Conservation (phyloP, 2,113 vertebrate species). For the Epinephelus moara region DNA sequence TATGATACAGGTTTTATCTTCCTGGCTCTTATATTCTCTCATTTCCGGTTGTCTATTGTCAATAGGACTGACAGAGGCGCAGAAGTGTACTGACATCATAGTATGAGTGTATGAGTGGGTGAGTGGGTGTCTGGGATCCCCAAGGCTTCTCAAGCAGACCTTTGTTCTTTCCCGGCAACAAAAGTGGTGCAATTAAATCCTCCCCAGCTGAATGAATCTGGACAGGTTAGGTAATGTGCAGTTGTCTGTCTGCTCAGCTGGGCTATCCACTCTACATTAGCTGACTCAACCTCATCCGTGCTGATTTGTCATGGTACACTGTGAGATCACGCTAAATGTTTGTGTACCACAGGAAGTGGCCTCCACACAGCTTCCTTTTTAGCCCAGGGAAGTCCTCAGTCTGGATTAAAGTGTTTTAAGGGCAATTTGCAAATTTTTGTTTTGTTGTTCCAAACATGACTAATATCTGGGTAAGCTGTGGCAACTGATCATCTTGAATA, state of each 20-base stretch:
- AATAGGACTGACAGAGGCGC: neutral
- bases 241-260: neutral
- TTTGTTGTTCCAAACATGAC: neutral
- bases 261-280: conserved; percentile 18
- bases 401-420: neutral
- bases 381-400: neutral
- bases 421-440: neutral
- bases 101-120: neutral
- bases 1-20: no score
- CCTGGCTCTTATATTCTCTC: neutral
- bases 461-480: neutral
- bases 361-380: neutral
- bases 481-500: neutral
- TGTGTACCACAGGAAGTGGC: neutral
- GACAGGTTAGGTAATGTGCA: conserved; percentile 22
- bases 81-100: conserved; percentile 56
- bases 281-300: conserved; percentile 52
- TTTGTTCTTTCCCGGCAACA: conserved; percentile 39
- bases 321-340: conserved; percentile 1
- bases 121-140: conserved; percentile 51
- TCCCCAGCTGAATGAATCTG: conserved; percentile 24
- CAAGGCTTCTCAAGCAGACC: conserved; percentile 43
- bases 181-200: conserved; percentile 57
- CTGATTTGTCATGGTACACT: conserved; percentile 8
- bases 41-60: conserved; percentile 39